Evolutionary conservation across 2,113 vertebrate species (phyloP).

Genomic region (Ranitomeya variabilis): DNA sequence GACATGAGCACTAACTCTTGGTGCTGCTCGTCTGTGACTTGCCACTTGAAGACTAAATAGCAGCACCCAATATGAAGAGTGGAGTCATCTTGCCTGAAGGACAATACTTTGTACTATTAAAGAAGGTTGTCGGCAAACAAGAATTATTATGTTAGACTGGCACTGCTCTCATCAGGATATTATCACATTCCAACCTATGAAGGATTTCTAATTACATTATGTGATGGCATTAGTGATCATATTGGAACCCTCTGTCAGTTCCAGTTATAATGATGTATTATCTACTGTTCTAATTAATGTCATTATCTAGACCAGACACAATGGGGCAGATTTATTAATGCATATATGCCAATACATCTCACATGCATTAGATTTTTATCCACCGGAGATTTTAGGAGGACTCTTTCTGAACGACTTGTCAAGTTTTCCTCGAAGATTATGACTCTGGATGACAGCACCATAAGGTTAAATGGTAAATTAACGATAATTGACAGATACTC

Average conservation of each 20-base stretch:
- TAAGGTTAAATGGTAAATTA: no score
- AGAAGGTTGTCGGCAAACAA: background rate
- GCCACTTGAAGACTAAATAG: constrained; percentile 12
- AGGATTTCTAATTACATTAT: background rate
- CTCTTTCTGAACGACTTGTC: background rate
- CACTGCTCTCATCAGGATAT: background rate
- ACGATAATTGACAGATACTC: no score
- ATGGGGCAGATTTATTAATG: background rate
- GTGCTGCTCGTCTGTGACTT: constrained; percentile 42
- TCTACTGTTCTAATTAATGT: background rate
- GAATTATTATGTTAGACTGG: background rate
- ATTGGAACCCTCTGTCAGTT: background rate
- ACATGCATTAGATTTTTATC: background rate
- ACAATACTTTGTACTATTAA: background rate
- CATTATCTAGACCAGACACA: background rate
- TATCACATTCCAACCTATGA: background rate
- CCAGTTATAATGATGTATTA: background rate
- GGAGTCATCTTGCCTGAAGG: background rate
- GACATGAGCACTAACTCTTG: constrained; percentile 48
- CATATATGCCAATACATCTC: background rate
- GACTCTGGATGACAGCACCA: no score
- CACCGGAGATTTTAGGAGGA: background rate
- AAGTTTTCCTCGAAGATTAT: background rate
- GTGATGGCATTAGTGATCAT: background rate
- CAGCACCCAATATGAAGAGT: background rate